Conservation (phyloP, 2,888 invertebrate genomes). For the Alentia gelatinosa region DNA sequence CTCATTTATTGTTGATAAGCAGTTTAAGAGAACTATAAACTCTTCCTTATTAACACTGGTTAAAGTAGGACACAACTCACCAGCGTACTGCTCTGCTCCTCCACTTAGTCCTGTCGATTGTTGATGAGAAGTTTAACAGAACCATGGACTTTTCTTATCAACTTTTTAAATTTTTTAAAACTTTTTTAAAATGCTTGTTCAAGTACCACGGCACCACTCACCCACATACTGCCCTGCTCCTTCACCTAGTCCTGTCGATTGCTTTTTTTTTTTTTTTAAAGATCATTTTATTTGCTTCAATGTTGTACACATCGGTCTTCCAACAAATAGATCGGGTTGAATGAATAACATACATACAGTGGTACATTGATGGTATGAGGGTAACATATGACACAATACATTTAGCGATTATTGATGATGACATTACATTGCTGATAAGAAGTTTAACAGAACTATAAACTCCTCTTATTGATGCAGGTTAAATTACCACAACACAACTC, state of each 20-base stretch:
- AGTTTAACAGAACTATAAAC: neutral
- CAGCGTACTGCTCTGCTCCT: constrained; percentile 79
- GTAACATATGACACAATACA: no score
- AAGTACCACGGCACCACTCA: constrained; percentile 63
- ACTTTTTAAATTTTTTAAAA: no score
- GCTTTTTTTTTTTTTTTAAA: no score
- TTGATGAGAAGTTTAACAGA: neutral
- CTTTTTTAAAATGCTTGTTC: no score
- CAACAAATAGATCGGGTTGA: no score
- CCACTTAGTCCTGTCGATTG: constrained; percentile 78
- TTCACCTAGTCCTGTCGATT: constrained; percentile 79
- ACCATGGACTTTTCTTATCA: neutral
- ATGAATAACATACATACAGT: no score
- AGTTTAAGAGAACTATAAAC: neutral
- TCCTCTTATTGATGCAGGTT: neutral
- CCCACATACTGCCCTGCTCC: constrained; percentile 79
- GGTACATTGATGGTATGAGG: no score
- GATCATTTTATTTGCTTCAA: no score
- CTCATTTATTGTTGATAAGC: constrained; percentile 68
- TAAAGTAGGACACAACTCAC: constrained; percentile 69
- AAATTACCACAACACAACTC: constrained; percentile 40
- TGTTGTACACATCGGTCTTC: no score
- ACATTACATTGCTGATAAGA: no score
- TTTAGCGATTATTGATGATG: no score
- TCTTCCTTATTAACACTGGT: no score